Conservation (phyloP, 2,113 vertebrate genomes). For the Aythya baeri region DNA sequence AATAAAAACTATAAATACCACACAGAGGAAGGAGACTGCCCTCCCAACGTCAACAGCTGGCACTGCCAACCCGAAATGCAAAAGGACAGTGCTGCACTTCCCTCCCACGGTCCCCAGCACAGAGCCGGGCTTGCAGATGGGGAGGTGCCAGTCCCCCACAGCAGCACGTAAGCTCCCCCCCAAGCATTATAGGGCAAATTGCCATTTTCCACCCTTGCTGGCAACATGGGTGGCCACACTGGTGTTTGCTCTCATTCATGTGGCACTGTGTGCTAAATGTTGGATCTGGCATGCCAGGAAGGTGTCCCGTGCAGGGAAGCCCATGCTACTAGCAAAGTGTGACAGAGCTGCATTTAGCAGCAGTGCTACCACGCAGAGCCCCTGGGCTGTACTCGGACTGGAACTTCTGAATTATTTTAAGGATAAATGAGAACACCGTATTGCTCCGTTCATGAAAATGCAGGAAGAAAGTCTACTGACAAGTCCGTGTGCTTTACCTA, state of each 20-base stretch:
- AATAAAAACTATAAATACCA: slow-evolving; percentile 1
- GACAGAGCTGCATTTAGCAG: not conserved
- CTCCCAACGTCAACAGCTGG: not conserved
- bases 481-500: not conserved
- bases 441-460: not conserved
- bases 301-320: fast-evolving
- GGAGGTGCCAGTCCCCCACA: not conserved
- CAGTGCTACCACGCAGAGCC: not conserved
- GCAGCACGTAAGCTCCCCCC: not conserved
- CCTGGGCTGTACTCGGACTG: not conserved
- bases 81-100: not conserved
- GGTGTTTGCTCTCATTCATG: not conserved
- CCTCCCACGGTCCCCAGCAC: not conserved
- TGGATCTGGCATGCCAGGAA: not conserved
- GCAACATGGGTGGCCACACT: not conserved
- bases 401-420: not conserved
- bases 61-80: fast-evolving
- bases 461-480: not conserved
- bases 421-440: not conserved
- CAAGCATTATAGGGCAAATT: not conserved
- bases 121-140: not conserved
- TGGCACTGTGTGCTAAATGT: not conserved
- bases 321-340: not conserved
- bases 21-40: not conserved
- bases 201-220: not conserved